phyloP scores from a whole-genome alignment of 1,140 invertebrate species.

The Drosophila ironensis region DNA sequence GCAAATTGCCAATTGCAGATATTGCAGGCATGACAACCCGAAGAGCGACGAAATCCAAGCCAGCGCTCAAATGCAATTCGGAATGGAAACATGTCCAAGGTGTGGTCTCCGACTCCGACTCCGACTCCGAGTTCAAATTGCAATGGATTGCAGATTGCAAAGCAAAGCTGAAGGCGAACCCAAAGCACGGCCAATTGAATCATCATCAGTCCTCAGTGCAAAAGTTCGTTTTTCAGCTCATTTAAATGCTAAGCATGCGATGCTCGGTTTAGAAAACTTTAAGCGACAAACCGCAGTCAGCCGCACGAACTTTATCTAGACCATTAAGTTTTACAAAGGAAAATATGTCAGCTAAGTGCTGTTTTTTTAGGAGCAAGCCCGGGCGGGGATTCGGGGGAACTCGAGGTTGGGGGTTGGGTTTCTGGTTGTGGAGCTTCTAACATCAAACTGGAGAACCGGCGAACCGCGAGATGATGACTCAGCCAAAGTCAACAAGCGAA shows the following conservation, averaged over 20 bases:
- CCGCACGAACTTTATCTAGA: constrained; percentile 70
- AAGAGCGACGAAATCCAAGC: constrained; percentile 36
- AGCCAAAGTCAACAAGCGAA: constrained; percentile 58
- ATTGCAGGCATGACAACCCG: constrained; percentile 50
- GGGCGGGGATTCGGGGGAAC: background rate
- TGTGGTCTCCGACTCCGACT: constrained; percentile 25
- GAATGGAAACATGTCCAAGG: constrained; percentile 41
- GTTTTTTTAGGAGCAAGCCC: constrained; percentile 3
- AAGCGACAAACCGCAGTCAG: constrained; percentile 39
- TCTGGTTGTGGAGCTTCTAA: constrained; percentile 43
- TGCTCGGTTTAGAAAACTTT: constrained; percentile 28
- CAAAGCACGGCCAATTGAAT: constrained; percentile 63
- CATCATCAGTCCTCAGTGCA: constrained; percentile 39
- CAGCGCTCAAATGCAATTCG: constrained; percentile 1
- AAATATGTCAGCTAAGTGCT: constrained; percentile 73
- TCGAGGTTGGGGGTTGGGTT: no score
- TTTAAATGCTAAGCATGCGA: constrained; percentile 65
- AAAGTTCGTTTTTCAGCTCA: constrained; percentile 49
- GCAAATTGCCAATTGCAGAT: constrained; percentile 22
- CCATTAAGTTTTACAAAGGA: constrained; percentile 74
- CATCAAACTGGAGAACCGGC: constrained; percentile 32
- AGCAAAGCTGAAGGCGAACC: constrained; percentile 17
- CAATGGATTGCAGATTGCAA: constrained; percentile 44
- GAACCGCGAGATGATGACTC: constrained; percentile 56
- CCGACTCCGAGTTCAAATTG: constrained; percentile 73